Evolutionary conservation across 2,888 invertebrate genomes (phyloP).

Genomic region (Himalopsyche tibetana): DNA sequence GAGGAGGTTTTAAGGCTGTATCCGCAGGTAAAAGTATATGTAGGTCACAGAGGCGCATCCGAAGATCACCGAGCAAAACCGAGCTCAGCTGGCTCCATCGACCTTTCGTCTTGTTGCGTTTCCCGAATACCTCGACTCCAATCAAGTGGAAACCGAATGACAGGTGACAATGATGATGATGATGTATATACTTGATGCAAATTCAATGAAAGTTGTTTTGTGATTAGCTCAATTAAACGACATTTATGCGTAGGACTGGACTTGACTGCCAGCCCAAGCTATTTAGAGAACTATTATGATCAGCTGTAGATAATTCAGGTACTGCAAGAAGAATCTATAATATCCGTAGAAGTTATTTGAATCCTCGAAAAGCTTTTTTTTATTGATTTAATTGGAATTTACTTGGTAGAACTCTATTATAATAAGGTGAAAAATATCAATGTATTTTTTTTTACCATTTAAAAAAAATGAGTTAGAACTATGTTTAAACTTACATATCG

Average conservation of each 20-base stretch:
- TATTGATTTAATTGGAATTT: too few relatives aligned
- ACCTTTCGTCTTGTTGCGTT: constrained; percentile 1
- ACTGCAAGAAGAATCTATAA: too few relatives aligned
- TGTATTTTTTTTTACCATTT: too few relatives aligned
- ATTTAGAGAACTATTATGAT: too few relatives aligned
- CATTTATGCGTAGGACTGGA: not conserved
- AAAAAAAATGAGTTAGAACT: too few relatives aligned
- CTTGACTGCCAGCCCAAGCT: too few relatives aligned
- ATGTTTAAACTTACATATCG: too few relatives aligned
- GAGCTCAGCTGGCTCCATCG: not conserved
- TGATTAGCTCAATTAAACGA: not conserved
- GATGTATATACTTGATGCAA: not conserved
- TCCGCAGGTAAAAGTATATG: constrained; percentile 17
- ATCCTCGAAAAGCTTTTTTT: too few relatives aligned
- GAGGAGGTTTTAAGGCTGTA: constrained; percentile 27
- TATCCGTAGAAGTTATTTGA: too few relatives aligned
- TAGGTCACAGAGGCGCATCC: constrained; percentile 9
- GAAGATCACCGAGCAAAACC: not conserved
- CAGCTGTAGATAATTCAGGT: too few relatives aligned
- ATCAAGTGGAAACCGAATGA: constrained; percentile 4
- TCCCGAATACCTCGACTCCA: constrained; percentile 1
- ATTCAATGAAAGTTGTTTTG: constrained; percentile 17
- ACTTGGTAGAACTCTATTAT: too few relatives aligned
- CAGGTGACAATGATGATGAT: constrained; percentile 14
- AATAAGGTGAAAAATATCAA: too few relatives aligned